Percentiles rank a stretch among this genome's conserved stretches.
Conservation (phyloP, 1,140 invertebrate species). For the Ceratosolen fusciceps region DNA sequence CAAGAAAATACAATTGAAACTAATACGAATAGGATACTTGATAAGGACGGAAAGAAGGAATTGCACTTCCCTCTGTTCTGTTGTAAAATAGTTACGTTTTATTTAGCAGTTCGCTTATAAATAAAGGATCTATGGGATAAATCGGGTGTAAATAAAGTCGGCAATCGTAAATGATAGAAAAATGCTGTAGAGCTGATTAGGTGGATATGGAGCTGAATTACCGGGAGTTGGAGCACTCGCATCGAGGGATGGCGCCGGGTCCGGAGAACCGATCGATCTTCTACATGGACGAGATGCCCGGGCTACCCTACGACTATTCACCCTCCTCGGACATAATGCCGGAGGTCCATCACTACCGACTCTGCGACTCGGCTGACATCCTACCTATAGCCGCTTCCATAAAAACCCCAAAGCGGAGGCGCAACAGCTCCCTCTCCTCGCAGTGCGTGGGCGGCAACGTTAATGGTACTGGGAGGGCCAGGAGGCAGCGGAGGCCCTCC, state of each 20-base stretch:
- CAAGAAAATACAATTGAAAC: too few relatives aligned
- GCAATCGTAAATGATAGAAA: neutral
- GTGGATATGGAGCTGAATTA: neutral
- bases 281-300: slow-evolving; percentile 58
- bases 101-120: too few relatives aligned
- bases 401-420: neutral
- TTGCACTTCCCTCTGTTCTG: too few relatives aligned
- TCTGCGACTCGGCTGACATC: slow-evolving; percentile 40
- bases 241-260: slow-evolving; percentile 45
- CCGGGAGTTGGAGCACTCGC: slow-evolving; percentile 5
- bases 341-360: slow-evolving; percentile 46
- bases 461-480: neutral
- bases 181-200: neutral
- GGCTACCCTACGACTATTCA: slow-evolving; percentile 37
- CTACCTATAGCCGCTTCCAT: slow-evolving; percentile 14
- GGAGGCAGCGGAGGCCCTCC: slow-evolving; percentile 24
- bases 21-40: too few relatives aligned
- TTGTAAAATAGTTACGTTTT: too few relatives aligned
- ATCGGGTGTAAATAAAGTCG: too few relatives aligned
- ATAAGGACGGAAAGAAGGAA: too few relatives aligned
- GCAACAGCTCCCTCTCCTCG: slow-evolving; percentile 5
- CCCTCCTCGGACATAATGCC: neutral
- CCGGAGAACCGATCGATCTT: slow-evolving; percentile 60
- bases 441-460: neutral
- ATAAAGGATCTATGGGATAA: too few relatives aligned